Evolutionary conservation across 2,888 invertebrate genomes (phyloP), one percentile per base, ranked within the genome.

Genomic region (Epinotia nisella): DNA sequence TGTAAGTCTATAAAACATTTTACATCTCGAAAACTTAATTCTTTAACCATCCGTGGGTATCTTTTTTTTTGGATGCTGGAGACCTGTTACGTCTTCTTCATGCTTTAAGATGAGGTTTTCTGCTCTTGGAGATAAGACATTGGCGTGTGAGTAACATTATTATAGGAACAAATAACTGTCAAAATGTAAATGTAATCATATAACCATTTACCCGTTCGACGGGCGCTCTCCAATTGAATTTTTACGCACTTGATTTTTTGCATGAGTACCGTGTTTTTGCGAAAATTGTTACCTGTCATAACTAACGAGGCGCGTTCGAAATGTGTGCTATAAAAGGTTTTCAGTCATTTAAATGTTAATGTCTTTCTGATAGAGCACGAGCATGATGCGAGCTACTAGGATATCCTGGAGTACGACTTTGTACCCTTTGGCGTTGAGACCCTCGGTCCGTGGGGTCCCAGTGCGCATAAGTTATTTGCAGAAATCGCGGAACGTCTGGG

Each of bases 271-370:
- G 15, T 4, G 15, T 45, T 45, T 3, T 45, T 45, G 45, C 45
- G 15, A 15, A 45, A 45, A 45, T 13, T 11, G 2, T 41, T 41
- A 11, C 13, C 41, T 41, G 41, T 60, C 19, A 19, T 19, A 19
- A 60, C 19, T 13, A 60, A 21, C 61, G 61, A 45, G 41, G 21
- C 41, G 21, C 2, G 10, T 41, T 19, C 21, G 21, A 41, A 61
- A 45, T 11, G 39, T 10, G 11, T 35, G 35, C 9, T 0, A 19
- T 60, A 60, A 60, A 60, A 61, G 61, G 60, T 60, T 60, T 41
- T 7, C 39, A 59, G n/a, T 5, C 7, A 29, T 15, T 11, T 17
- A 17, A 41, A 41, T 60, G 7, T 24, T 56, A 21, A 21, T 55
- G 4, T 21, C 21, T 21, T 11, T 59, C 4, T 59, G 35, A 35